Conservation (phyloP, 2,888 invertebrate genomes). For the Rosalia funebris region DNA sequence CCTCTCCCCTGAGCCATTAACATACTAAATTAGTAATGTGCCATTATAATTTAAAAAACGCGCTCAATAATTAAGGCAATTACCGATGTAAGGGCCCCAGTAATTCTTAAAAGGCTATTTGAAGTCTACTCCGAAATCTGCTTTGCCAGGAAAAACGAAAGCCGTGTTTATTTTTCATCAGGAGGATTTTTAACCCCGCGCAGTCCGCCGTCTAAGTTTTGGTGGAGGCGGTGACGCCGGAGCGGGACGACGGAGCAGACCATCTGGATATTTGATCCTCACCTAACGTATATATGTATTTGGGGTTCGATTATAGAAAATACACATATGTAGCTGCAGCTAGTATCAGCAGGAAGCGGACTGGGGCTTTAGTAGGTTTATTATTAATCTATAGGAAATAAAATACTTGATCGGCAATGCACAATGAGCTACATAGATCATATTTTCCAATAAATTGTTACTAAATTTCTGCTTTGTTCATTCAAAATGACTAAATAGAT, state of each 20-base stretch:
- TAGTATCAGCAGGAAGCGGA: constrained; percentile 46
- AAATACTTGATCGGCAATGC: constrained; percentile 2
- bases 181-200: constrained; percentile 61
- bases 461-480: too few relatives aligned
- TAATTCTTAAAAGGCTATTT: constrained; percentile 57
- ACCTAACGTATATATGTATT: constrained; percentile 60
- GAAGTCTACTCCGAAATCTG: constrained; percentile 56
- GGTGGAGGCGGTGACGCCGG: constrained; percentile 12
- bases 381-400: constrained; percentile 14
- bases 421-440: too few relatives aligned
- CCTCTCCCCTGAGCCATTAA: constrained; percentile 42
- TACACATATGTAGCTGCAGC: constrained; percentile 54
- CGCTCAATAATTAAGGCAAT: constrained; percentile 56
- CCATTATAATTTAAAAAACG: constrained; percentile 42
- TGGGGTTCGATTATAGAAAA: constrained; percentile 63
- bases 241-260: constrained; percentile 32
- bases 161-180: constrained; percentile 64
- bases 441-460: too few relatives aligned
- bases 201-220: constrained; percentile 49
- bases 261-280: constrained; percentile 59
- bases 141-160: constrained; percentile 54
- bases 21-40: constrained; percentile 51
- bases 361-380: constrained; percentile 15
- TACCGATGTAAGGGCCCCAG: constrained; percentile 48
- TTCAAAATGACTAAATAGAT: too few relatives aligned